A percentile compares a stretch with the other conserved stretches of the same genome.
Conservation (phyloP, 2,113 vertebrate genomes). For the Myiagra hebetior region DNA sequence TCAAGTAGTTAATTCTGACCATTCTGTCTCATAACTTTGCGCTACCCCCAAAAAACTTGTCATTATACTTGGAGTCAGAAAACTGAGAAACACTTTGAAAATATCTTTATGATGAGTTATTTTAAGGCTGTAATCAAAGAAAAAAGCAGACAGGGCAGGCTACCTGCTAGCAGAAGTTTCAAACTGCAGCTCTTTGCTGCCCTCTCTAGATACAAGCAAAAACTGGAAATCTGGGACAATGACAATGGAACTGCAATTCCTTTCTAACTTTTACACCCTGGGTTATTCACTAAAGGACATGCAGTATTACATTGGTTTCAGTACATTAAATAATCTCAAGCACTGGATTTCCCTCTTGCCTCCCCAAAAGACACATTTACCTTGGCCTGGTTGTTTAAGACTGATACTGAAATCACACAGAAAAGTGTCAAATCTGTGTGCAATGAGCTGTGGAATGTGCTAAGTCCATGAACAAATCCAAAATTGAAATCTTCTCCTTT, state of each 20-base stretch:
- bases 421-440: not conserved
- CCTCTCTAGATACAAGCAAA: constrained; percentile 60
- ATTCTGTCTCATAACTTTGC: not conserved
- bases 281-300: not conserved
- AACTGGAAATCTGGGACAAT: not conserved
- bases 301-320: not conserved
- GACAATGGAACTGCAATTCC: not conserved
- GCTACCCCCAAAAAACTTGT: not conserved
- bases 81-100: not conserved
- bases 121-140: not conserved
- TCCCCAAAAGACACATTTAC: not conserved
- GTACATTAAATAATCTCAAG: not conserved
- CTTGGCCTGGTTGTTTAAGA: not conserved
- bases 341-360: not conserved
- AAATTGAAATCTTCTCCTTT: not conserved
- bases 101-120: not conserved
- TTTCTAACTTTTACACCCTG: not conserved
- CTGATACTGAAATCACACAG: not conserved
- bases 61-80: not conserved
- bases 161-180: not conserved
- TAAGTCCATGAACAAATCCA: not conserved
- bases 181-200: constrained; percentile 73
- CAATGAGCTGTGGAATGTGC: not conserved
- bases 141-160: not conserved
- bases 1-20: constrained; percentile 16